These are phyloP conservation scores for Daboia siamensis DNA, from an alignment of 2,113 vertebrate genomes.

Conservation along the genomic window DNA sequence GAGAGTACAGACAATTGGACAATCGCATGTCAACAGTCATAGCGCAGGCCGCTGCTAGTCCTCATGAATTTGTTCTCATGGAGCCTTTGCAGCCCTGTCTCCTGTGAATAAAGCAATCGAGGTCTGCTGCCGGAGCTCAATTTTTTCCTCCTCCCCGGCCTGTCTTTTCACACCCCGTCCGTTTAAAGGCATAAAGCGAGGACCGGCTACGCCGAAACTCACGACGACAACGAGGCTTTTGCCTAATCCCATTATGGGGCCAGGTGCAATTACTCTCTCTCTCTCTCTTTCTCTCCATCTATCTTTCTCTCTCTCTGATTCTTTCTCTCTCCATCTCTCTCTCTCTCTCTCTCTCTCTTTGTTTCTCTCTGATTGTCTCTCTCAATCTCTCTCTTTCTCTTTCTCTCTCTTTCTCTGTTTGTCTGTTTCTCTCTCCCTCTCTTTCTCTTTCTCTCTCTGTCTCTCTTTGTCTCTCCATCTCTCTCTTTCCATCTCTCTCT, in stretches of 20 bases:
- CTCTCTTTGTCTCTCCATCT: no score
- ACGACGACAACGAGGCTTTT: constrained; percentile 53
- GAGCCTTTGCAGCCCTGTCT: no score
- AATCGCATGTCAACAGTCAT: not conserved
- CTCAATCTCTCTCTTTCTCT: no score
- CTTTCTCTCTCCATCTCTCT: no score
- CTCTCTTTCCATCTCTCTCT: no score
- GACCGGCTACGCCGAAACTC: constrained; percentile 57
- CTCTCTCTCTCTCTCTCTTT: no score
- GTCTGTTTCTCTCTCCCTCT: no score
- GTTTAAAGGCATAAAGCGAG: constrained; percentile 31
- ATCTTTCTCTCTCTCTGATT: no score
- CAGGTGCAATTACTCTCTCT: constrained; percentile 45
- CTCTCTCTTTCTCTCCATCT: no score
- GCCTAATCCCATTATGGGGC: constrained; percentile 59
- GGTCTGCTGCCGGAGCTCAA: not conserved
- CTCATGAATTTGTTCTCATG: not conserved
- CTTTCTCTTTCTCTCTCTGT: no score
- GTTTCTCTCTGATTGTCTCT: no score
- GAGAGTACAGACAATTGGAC: not conserved
- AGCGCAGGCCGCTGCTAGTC: not conserved
- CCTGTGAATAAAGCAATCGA: not conserved
- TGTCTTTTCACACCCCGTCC: not conserved
- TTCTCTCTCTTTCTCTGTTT: rapidly evolving
- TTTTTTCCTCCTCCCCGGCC: not conserved